Evolutionary conservation across 2,113 vertebrate genomes (phyloP).

Genomic region (Coptodon bakossiorum): DNA sequence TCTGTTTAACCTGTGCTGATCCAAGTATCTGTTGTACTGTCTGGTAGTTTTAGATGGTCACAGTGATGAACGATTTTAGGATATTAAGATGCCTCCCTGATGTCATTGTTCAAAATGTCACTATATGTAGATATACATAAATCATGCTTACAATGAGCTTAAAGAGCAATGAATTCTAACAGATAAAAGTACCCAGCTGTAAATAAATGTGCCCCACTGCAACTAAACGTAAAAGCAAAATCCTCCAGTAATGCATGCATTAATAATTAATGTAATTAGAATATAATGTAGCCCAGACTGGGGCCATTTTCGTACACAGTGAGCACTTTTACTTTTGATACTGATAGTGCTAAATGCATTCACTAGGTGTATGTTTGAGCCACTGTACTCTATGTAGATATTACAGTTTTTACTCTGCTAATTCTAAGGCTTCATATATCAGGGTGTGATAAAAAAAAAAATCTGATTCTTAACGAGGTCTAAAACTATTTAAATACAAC

Average conservation of each 20-base stretch:
- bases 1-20: not conserved
- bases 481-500: not conserved
- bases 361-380: not conserved
- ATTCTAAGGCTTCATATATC: not conserved
- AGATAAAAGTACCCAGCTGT: not conserved
- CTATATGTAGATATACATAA: not conserved
- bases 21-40: not conserved
- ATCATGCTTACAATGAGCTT: not conserved
- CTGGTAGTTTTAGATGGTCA: not conserved
- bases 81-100: not conserved
- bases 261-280: not conserved
- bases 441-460: not conserved
- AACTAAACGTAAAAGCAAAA: not conserved
- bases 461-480: not conserved
- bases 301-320: not conserved
- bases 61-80: not conserved
- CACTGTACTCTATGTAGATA: not conserved
- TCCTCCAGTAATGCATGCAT: not conserved
- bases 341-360: not conserved
- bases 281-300: not conserved
- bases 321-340: not conserved
- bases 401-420: not conserved
- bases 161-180: not conserved
- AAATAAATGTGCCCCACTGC: not conserved
- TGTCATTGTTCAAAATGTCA: not conserved